Conservation (phyloP, 2,888 invertebrate species). For the Nysson spinosus region DNA sequence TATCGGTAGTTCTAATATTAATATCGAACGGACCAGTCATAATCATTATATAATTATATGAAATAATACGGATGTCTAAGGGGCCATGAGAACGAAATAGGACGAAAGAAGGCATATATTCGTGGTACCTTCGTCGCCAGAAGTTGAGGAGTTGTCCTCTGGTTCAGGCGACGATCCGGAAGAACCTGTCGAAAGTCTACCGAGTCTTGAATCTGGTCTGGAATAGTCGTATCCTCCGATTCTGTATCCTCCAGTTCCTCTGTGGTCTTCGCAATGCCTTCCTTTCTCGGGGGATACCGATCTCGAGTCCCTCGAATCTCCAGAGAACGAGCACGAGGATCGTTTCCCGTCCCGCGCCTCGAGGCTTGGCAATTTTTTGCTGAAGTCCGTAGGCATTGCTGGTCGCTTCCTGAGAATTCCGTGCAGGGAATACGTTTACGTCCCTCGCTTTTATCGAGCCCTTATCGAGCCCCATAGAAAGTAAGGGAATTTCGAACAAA, state of each 20-base stretch:
- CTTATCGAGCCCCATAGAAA: too few relatives aligned
- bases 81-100: too few relatives aligned
- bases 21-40: too few relatives aligned
- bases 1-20: too few relatives aligned
- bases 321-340: conserved; percentile 29
- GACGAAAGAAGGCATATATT: neutral
- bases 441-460: conserved; percentile 5
- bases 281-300: conserved; percentile 53
- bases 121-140: conserved; percentile 75
- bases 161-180: conserved; percentile 72
- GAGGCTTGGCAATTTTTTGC: conserved; percentile 65
- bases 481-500: too few relatives aligned
- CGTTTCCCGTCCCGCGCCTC: conserved; percentile 65
- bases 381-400: conserved; percentile 72
- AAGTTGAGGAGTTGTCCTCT: conserved; percentile 73
- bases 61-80: too few relatives aligned
- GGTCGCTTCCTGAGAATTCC: conserved; percentile 68
- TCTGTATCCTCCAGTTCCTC: conserved; percentile 26
- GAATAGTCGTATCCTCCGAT: conserved; percentile 40
- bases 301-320: conserved; percentile 51
- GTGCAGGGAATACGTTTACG: conserved; percentile 59
- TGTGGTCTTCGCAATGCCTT: conserved; percentile 40
- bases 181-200: conserved; percentile 52
- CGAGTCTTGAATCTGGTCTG: conserved; percentile 47
- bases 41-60: too few relatives aligned